Conservation (phyloP, 2,797 vertebrate species). For the Otolemur crassicaudatus region DNA sequence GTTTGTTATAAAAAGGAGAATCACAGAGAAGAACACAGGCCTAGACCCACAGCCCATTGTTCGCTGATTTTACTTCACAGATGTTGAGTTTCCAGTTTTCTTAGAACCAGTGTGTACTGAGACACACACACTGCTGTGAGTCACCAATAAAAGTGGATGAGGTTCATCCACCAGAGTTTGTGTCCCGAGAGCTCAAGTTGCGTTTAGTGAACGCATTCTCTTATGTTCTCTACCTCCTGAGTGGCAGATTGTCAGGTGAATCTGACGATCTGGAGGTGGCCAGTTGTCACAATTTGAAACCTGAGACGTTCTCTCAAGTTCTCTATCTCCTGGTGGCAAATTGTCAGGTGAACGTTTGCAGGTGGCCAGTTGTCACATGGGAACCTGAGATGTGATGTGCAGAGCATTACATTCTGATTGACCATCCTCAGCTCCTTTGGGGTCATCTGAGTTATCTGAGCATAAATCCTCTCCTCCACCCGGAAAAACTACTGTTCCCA, state of each 20-base stretch:
- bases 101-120: not conserved
- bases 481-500: not conserved
- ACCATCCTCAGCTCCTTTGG: not conserved
- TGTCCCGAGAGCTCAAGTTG: not conserved
- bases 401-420: not conserved
- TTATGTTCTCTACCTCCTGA: not conserved
- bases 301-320: not conserved
- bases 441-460: not conserved
- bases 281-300: fast-evolving
- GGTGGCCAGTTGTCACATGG: not conserved
- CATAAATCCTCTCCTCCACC: not conserved
- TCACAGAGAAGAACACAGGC: not conserved
- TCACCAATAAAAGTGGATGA: not conserved
- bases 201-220: not conserved
- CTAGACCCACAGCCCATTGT: not conserved
- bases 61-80: not conserved
- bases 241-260: not conserved
- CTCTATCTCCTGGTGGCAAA: not conserved
- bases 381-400: fast-evolving
- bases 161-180: not conserved
- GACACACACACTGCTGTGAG: not conserved
- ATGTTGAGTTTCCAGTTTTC: not conserved
- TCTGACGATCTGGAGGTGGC: not conserved
- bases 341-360: not conserved
- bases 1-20: not conserved